Evolutionary conservation across 2,113 vertebrate species (phyloP), one percentile per base, ranked within the genome.

Genomic region (Leptocoma aspasia): DNA sequence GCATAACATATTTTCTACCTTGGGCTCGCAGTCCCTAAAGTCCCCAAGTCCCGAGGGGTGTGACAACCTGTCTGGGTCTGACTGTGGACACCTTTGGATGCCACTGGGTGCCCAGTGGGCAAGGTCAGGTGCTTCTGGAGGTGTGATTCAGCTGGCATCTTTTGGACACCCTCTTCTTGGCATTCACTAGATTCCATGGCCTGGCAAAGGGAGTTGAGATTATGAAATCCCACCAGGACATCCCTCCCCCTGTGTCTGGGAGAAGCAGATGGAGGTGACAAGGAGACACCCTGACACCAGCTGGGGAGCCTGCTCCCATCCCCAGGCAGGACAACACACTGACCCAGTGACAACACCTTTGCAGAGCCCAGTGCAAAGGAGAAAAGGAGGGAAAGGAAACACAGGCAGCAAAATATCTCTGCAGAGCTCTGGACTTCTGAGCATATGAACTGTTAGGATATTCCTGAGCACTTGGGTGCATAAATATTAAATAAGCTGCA

Each of bases 41-140:
- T 5, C 20, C 41, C 52, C 7, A 9, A 5, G 31, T 27, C n/a
- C 37, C 0, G 0, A 12, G 21, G 35, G 21, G 2, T 50, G 21
- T 41, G 60, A 70, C 37, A 78, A n/a, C 11, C 16, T 30, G 7
- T 18, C 35, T 76, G 6, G 33, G 14, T 69, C 59, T 52, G n/a
- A 21, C 22, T 26, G 13, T 17, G 60, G 56, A 11, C n/a, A 82
- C 15, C 27, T 37, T 6, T 21, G n/a, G 76, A n/a, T 76, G 28
- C 6, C 13, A 13, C 24, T 31, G 63, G 45, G 31, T 7, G 24
- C 54, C 83, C 68, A 66, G n/a, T 15, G 41, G 41, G 45, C 50
- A 53, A 86, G 82, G 22, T 3, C 56, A 70, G 68, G 31, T 0
- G 1, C 23, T 64, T 41, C 39, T 79, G 76, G 71, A 68, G 27